These are phyloP conservation scores for Dissostichus mawsoni DNA, from an alignment of 2,113 vertebrate species.

Conservation along the genomic window DNA sequence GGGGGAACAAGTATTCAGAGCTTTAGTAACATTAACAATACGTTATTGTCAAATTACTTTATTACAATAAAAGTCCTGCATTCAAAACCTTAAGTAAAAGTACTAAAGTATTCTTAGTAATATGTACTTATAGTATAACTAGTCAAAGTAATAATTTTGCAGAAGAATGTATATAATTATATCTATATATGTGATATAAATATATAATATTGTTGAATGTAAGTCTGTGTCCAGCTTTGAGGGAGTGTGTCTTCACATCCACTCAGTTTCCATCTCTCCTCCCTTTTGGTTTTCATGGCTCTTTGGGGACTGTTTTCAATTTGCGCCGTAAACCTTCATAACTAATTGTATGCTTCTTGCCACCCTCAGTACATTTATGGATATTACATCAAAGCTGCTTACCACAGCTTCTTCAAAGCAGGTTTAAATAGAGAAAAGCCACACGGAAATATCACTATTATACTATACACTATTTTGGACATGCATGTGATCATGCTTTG, in stretches of 20 bases:
- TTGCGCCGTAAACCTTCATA: constrained; percentile 74
- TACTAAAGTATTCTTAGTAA: too few relatives aligned
- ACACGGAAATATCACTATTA: constrained; percentile 36
- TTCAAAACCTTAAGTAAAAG: too few relatives aligned
- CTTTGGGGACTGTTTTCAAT: constrained; percentile 69
- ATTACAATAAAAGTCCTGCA: too few relatives aligned
- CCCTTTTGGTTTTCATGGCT: constrained; percentile 52
- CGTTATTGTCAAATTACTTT: too few relatives aligned
- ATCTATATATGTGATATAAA: too few relatives aligned
- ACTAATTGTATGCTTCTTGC: constrained; percentile 78
- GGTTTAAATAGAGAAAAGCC: constrained; percentile 54
- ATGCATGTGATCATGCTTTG: neutral
- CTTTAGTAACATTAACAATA: too few relatives aligned
- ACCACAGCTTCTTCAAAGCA: constrained; percentile 62
- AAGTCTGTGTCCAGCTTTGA: neutral
- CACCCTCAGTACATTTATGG: constrained; percentile 69
- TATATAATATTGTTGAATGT: neutral
- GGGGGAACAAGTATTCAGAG: too few relatives aligned
- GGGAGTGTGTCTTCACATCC: constrained; percentile 5
- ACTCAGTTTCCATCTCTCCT: neutral
- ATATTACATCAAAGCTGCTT: constrained; percentile 57
- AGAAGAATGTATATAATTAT: too few relatives aligned
- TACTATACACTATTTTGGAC: neutral
- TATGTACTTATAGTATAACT: too few relatives aligned
- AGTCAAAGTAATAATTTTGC: too few relatives aligned